Evolutionary conservation across 2,113 vertebrate genomes (phyloP).

Genomic region (Prinia subflava): DNA sequence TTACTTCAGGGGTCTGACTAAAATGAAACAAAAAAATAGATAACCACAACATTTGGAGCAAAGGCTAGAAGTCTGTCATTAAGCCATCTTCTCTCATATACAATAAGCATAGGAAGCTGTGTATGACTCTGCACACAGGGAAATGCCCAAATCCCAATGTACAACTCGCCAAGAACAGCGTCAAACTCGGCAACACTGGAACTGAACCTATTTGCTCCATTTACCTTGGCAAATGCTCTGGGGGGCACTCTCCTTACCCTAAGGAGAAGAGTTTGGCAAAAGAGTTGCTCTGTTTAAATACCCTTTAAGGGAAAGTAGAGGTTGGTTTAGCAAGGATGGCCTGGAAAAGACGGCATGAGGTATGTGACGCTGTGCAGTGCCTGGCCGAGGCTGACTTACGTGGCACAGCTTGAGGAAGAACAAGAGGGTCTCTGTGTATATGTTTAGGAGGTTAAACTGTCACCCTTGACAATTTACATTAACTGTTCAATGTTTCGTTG

Average conservation of each 20-base stretch:
- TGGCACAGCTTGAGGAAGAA: neutral
- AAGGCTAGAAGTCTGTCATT: constrained; percentile 31
- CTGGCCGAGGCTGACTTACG: rapidly evolving
- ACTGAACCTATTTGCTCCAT: neutral
- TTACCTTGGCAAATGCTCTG: neutral
- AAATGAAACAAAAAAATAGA: constrained; percentile 29
- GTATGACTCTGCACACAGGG: neutral
- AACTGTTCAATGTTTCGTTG: neutral
- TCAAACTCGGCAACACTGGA: neutral
- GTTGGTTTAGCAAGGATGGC: neutral
- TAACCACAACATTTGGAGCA: constrained; percentile 31
- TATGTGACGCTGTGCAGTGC: neutral
- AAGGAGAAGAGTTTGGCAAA: neutral
- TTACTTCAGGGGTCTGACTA: constrained; percentile 48
- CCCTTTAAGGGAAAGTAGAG: neutral
- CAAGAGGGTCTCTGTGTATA: constrained; percentile 8
- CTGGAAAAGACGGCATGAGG: neutral
- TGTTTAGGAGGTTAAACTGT: neutral
- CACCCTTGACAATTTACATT: neutral
- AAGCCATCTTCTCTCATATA: neutral
- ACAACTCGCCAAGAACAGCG: neutral
- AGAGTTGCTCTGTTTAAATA: neutral
- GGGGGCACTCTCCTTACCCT: neutral
- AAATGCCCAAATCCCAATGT: neutral
- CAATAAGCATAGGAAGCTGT: neutral